Percentiles rank a stretch among this genome's conserved stretches.
Conservation (phyloP, 1,140 invertebrate genomes). For the Frieseomelitta varia region DNA sequence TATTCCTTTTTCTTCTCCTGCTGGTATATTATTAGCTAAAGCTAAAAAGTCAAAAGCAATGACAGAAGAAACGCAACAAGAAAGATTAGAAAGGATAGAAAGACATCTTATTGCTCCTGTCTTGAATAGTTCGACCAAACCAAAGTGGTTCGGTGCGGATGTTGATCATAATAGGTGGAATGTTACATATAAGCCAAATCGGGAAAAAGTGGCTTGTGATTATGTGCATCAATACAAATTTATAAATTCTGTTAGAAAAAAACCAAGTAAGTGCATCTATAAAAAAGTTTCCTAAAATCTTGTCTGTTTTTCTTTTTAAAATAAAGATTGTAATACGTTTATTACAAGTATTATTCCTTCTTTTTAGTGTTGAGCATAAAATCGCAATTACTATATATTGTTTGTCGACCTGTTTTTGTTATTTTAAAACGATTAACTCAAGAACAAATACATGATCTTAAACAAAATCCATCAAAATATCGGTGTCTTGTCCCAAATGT, state of each 20-base stretch:
- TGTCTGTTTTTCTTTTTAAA: background rate
- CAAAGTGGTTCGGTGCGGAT: constrained; percentile 81
- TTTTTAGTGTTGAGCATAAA: constrained; percentile 72
- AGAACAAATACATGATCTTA: constrained; percentile 74
- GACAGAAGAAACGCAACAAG: constrained; percentile 81
- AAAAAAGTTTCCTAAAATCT: background rate
- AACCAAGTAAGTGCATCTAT: constrained; percentile 74
- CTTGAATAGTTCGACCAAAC: constrained; percentile 73
- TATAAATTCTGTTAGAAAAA: constrained; percentile 72
- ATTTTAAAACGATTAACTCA: constrained; percentile 76
- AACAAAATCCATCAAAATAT: constrained; percentile 70
- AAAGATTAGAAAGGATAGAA: constrained; percentile 82
- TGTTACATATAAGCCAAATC: constrained; percentile 78
- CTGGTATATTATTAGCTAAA: constrained; percentile 81
- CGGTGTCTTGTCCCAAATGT: constrained; percentile 58
- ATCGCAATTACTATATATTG: constrained; percentile 75
- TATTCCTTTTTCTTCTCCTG: constrained; percentile 84
- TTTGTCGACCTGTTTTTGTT: constrained; percentile 80
- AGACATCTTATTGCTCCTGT: constrained; percentile 82
- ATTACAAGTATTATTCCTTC: constrained; percentile 26
- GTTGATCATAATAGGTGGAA: constrained; percentile 73
- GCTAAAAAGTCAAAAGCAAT: constrained; percentile 82
- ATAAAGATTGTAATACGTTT: background rate
- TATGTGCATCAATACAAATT: constrained; percentile 82
- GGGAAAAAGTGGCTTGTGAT: constrained; percentile 76